These are phyloP conservation scores for Drosophila atroscutellata DNA, from an alignment of 2,888 invertebrate genomes.

Conservation along the genomic window DNA sequence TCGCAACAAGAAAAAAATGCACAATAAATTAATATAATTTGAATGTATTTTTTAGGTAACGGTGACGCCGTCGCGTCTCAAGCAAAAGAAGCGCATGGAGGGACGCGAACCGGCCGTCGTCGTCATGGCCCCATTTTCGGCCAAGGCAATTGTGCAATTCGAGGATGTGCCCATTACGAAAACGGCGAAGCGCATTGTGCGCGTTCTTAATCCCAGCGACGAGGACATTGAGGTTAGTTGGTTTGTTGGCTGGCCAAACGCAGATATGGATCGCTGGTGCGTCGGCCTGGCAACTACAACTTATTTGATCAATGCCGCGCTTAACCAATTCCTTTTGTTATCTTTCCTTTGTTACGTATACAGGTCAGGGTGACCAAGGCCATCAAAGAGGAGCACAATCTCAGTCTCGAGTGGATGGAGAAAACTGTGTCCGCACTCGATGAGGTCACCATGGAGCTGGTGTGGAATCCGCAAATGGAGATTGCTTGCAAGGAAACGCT, in stretches of 20 bases:
- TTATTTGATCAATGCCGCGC: slow-evolving; percentile 65
- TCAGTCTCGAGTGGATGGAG: slow-evolving; percentile 87
- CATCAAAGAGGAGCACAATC: slow-evolving; percentile 87
- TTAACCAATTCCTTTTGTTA: slow-evolving; percentile 6
- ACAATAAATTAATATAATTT: slow-evolving; percentile 4
- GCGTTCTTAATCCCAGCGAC: slow-evolving; percentile 87
- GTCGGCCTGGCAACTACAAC: slow-evolving; percentile 56
- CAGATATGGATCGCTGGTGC: slow-evolving; percentile 37
- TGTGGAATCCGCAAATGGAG: slow-evolving; percentile 88
- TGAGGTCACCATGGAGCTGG: slow-evolving; percentile 86
- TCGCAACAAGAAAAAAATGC: background rate
- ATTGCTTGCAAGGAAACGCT: slow-evolving; percentile 88
- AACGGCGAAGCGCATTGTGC: slow-evolving; percentile 86
- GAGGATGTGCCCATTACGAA: slow-evolving; percentile 88
- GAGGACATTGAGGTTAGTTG: slow-evolving; percentile 85
- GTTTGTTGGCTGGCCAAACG: slow-evolving; percentile 1
- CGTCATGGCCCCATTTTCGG: slow-evolving; percentile 88
- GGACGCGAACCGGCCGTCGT: slow-evolving; percentile 84
- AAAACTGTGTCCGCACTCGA: slow-evolving; percentile 86
- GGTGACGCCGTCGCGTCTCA: slow-evolving; percentile 83
- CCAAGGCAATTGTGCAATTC: slow-evolving; percentile 89
- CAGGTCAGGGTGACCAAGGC: slow-evolving; percentile 86
- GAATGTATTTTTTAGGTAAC: slow-evolving; percentile 69
- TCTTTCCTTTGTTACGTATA: slow-evolving; percentile 59
- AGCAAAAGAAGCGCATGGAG: slow-evolving; percentile 83